Base-by-base conservation (phyloP, 2,888 invertebrate species). In the Encarsia formosa region DNA sequence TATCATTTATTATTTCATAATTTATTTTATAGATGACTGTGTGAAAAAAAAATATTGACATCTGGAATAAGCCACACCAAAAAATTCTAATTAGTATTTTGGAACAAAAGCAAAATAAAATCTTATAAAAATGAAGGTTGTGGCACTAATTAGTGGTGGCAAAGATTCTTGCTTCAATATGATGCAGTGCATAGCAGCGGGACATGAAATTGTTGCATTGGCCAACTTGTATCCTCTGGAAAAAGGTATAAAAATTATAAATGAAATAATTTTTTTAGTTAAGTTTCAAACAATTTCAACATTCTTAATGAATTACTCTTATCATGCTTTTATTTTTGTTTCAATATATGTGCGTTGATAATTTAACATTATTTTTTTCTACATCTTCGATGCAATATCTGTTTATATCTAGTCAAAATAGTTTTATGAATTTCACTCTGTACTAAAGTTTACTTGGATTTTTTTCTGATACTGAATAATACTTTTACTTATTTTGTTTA, bases 101-200 rank as follows among this genome's bases (percentile, higher is more conserved):
- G 34, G 9, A 52, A 5, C 15, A 23, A 19, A n/a, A 49, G 29
- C 35, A 43, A 35, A 29, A 38, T 26, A 43, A 41, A 9, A 47
- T 19, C 13, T 16, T 39, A 8, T 31, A 40, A 57, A n/a, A 72
- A 92, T 92, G 92, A 88, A 83, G 78, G 88, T 89, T 62, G 89
- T 91, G 64, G 91, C 90, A 58, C 79, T 93, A 76, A 83, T 93
- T 63, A 98, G 97, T 78, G 99, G 99, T 65, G 99, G 99, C 64
- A 99, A 99, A 79, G 99, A 99, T 79, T 98, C 97, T 79, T 95
- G 94, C 78, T 99, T 91, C 79, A 98, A 97, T 75, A 90, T 99
- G 89, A 88, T 98, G 88, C 92, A 96, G 80, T 97, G 96, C 78
- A 85, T 94, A 61, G 88, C 88, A 63, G 91, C 94, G 71, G 97